Percentiles rank a stretch among this genome's conserved stretches.
Conservation (phyloP, 2,797 vertebrate species). For the Gobio occitaniae region DNA sequence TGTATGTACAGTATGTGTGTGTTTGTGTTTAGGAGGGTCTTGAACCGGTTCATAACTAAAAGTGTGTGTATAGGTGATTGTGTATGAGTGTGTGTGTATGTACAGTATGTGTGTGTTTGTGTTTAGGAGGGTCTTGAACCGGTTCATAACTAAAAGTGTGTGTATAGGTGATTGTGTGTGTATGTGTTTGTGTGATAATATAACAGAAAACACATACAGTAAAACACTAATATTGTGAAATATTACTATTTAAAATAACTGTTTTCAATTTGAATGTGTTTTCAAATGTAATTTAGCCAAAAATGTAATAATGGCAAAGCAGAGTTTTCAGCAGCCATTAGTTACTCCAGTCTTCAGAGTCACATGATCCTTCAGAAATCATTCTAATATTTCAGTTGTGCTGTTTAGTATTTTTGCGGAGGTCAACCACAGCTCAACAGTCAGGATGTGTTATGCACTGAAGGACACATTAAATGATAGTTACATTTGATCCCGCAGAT, state of each 20-base stretch:
- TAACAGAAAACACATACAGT: background rate
- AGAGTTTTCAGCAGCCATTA: background rate
- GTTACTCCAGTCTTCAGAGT: background rate
- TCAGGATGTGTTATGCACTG: background rate
- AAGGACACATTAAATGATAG: background rate
- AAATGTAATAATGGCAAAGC: background rate
- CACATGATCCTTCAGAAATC: background rate
- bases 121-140: too few species aligned
- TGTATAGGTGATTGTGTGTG: too few species aligned
- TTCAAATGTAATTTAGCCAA: background rate
- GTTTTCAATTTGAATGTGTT: background rate
- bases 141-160: too few species aligned
- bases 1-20: too few species aligned
- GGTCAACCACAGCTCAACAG: background rate
- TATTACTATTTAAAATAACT: background rate
- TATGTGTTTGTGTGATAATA: too few species aligned
- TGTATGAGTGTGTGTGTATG: too few species aligned
- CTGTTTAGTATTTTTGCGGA: background rate
- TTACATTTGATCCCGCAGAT: background rate
- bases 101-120: too few species aligned
- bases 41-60: too few species aligned
- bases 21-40: too few species aligned
- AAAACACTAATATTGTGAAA: background rate
- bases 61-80: too few species aligned
- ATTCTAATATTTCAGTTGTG: background rate